Evolutionary conservation across 2,888 invertebrate genomes (phyloP), one percentile per base, ranked within the genome.

Genomic region (Junonia oenone): DNA sequence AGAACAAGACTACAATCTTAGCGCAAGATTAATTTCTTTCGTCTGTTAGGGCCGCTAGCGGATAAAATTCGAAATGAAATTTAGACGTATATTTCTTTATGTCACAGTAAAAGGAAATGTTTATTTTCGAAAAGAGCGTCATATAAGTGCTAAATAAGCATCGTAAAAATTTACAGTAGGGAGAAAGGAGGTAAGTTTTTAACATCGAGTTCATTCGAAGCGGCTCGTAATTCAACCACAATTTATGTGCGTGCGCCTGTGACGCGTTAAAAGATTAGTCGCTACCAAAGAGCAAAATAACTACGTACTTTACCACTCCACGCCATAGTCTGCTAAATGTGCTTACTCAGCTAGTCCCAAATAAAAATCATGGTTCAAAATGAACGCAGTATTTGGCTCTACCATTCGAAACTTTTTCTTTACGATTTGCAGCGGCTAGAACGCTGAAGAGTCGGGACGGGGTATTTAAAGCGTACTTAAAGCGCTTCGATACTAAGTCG

Each of bases 161-260:
- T 66, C 73, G 72, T 76, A 74, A 68, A 72, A 81, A 82, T 83
- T 82, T 82, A 81, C 77, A 78, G 65, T 57, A 66, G 65, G 71
- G 69, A 65, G 72, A 59, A 61, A 62, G 62, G 74, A 77, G 76
- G 78, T 76, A 73, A 76, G 75, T 75, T 69, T 61, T 71, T 63
- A 67, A 68, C 75, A 74, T 78, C 76, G 73, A 71, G 59, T 71
- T 73, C 73, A 72, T 72, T 79, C 68, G 71, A 75, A 73, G 72
- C 66, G 66, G 72, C 65, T 76, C 81, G 82, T 87, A 84, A 83
- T 73, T 87, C 81, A 81, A 68, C 65, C 62, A 67, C 71, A 75
- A 88, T 88, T 88, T 86, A 89, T 88, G 86, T 87, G 86, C 86
- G 84, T 87, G 86, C 84, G 82, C 81, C 73, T 81, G 71, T 81